These are phyloP conservation scores for Chelmon rostratus DNA, from an alignment of 2,797 vertebrate species.

Conservation along the genomic window DNA sequence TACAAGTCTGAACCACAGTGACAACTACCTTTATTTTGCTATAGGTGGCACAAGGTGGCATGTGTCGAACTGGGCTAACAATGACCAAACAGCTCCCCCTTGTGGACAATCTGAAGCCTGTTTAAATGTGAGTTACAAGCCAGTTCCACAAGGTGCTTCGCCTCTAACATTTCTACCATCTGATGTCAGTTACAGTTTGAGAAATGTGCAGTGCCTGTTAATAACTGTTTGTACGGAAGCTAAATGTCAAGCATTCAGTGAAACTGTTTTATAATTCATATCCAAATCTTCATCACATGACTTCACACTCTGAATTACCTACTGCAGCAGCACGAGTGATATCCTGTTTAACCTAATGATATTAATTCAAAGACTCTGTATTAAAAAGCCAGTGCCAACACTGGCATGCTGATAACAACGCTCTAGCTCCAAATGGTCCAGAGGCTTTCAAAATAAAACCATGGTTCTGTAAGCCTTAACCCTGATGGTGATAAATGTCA, in stretches of 20 bases:
- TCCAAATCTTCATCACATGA: slow-evolving; percentile 29
- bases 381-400: slow-evolving; percentile 60
- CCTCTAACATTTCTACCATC: background rate
- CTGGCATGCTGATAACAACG: slow-evolving; percentile 53
- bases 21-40: background rate
- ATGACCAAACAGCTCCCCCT: background rate
- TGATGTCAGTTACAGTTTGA: background rate
- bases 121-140: background rate
- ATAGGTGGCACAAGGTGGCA: background rate
- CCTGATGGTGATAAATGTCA: slow-evolving; percentile 50
- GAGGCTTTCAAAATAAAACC: slow-evolving; percentile 58
- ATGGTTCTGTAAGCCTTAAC: slow-evolving; percentile 60
- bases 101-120: background rate
- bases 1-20: background rate
- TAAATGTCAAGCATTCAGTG: slow-evolving; percentile 35
- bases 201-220: slow-evolving; percentile 22
- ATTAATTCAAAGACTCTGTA: slow-evolving; percentile 61
- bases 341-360: slow-evolving; percentile 67
- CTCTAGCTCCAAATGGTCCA: slow-evolving; percentile 43
- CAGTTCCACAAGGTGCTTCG: slow-evolving; percentile 4
- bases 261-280: slow-evolving; percentile 49
- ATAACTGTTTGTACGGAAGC: slow-evolving; percentile 15
- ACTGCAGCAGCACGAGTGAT: slow-evolving; percentile 69
- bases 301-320: slow-evolving; percentile 50
- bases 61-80: background rate